Base-by-base conservation (phyloP, 2,113 vertebrate genomes). In the Formicarius rufipectus region DNA sequence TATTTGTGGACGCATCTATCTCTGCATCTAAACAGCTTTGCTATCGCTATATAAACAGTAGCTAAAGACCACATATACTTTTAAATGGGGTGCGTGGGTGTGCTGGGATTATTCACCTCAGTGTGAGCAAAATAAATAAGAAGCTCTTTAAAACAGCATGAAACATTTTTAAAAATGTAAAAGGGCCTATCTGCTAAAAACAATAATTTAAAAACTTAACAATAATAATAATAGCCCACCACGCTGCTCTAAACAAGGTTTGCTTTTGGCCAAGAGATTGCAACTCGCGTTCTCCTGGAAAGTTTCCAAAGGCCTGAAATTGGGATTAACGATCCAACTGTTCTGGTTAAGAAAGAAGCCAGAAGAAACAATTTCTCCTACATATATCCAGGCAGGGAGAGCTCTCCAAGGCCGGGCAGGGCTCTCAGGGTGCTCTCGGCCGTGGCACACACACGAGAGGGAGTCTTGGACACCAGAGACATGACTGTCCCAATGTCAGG, bases 311-410 rank as follows among this genome's bases (percentile, higher is more conserved):
- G 66, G 84, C 81, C 77, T 93, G 84, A 85, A 94, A 86, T 27
- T 89, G 40, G 94, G 80, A 91, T 95, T 92, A 95, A 87, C 83
- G 66, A 94, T 45, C 84, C 74, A 64, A 92, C 87, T 80, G 77
- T 42, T 94, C 95, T 96, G 89, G 84, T 93, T 24, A 33, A 94
- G 84, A 50, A 72, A 79, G 84, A 19, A 97, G 91, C 91, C 94
- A 94, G 91, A 35, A 89, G 94, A 85, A 96, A 89, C 88, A 42
- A 33, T 63, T 86, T 59, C 45, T 66, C 7, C 58, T 31, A 22
- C 22, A 4, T 53, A 9, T 7, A 52, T 25, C 27, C 50, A 6
- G 13, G 16, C 42, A 15, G 39, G 71, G 60, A 72, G 59, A 52
- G 78, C 12, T 84, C 30, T 6, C 42, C 33, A 3, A 0, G 35